Evolutionary conservation across 2,113 vertebrate genomes (phyloP).

Genomic region (Ginglymostoma cirratum): DNA sequence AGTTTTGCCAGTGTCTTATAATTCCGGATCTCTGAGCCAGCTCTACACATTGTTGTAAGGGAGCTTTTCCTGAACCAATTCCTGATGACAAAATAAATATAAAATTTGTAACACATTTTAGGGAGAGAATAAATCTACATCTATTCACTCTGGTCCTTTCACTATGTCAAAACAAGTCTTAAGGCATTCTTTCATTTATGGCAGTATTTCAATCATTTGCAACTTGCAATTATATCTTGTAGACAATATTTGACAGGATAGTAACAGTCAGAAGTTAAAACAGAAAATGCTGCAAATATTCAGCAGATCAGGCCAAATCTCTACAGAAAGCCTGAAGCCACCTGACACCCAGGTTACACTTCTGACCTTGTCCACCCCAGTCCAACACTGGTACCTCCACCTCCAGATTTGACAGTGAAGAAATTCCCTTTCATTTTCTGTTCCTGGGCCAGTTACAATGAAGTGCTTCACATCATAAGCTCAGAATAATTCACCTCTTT

Average conservation of each 20-base stretch:
- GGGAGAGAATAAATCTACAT: not conserved
- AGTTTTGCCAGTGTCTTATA: slow-evolving; percentile 80
- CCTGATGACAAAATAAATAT: slow-evolving; percentile 53
- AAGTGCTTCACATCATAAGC: not conserved
- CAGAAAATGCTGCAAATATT: no score
- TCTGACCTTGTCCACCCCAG: no score
- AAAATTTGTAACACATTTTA: not conserved
- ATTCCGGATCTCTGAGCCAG: slow-evolving; percentile 76
- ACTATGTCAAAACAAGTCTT: not conserved
- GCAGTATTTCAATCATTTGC: not conserved
- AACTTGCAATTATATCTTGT: not conserved
- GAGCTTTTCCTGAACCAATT: slow-evolving; percentile 79
- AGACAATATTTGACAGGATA: not conserved
- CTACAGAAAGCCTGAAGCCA: no score
- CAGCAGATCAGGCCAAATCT: no score
- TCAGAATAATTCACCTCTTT: not conserved
- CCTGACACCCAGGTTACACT: no score
- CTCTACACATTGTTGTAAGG: slow-evolving; percentile 80
- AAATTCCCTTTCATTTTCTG: not conserved
- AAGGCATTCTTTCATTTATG: not conserved
- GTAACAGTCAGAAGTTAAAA: not conserved
- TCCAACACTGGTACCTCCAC: no score
- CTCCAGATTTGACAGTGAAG: not conserved
- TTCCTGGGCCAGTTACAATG: not conserved
- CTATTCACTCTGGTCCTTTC: not conserved